Evolutionary conservation across 2,113 vertebrate species (phyloP).

Genomic region (Thalassoma bifasciatum): DNA sequence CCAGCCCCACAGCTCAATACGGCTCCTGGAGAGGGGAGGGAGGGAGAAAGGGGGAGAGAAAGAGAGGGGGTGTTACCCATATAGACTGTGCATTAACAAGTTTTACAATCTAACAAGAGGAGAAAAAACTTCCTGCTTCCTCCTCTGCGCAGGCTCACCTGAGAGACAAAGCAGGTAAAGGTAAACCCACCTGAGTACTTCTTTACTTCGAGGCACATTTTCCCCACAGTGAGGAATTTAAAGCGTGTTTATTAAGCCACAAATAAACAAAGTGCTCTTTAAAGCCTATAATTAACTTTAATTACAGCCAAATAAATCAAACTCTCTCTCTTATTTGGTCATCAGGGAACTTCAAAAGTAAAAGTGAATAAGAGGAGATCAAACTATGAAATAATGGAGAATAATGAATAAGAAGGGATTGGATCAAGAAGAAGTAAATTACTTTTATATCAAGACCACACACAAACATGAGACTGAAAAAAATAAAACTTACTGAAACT

Average conservation of each 20-base stretch:
- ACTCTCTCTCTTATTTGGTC: too few species aligned
- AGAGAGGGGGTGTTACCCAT: slow-evolving; percentile 51
- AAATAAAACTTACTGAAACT: too few species aligned
- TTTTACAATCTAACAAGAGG: slow-evolving; percentile 53
- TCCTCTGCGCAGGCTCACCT: slow-evolving; percentile 31
- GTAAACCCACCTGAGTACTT: slow-evolving; percentile 3
- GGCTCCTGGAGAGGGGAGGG: slow-evolving; percentile 56
- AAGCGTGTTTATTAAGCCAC: not conserved
- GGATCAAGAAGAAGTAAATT: too few species aligned
- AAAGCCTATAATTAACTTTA: too few species aligned
- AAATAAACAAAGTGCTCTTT: too few species aligned
- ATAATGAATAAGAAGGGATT: too few species aligned
- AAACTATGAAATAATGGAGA: too few species aligned
- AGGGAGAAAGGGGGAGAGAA: not conserved
- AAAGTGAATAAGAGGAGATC: too few species aligned
- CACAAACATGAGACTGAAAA: too few species aligned
- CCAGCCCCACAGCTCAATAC: slow-evolving; percentile 75
- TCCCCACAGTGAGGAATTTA: not conserved
- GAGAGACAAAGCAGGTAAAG: not conserved
- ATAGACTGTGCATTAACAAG: slow-evolving; percentile 67
- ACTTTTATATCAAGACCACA: too few species aligned
- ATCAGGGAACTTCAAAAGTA: too few species aligned
- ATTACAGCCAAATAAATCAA: too few species aligned
- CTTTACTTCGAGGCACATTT: not conserved
- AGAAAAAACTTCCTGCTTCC: slow-evolving; percentile 46